phyloP scores from a whole-genome alignment of 2,888 invertebrate genomes.

The Amphipoea lucens region DNA sequence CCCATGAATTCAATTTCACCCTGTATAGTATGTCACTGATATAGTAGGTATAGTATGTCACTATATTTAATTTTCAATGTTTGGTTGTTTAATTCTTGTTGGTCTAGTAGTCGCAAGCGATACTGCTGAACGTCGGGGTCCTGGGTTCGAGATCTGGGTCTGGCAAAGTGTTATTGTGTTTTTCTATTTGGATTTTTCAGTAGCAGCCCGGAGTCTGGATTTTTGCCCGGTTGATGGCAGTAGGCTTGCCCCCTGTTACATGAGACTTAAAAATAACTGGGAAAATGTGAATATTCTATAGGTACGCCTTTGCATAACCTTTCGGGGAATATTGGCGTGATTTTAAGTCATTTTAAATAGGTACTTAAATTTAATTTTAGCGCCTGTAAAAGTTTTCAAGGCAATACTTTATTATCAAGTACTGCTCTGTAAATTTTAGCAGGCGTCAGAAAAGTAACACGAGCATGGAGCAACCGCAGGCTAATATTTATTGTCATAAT shows the following conservation, averaged over 20 bases:
- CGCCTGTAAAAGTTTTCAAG: not conserved
- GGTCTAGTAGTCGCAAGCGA: too few species aligned
- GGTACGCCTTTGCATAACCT: not conserved
- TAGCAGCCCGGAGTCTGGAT: not conserved
- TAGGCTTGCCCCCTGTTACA: not conserved
- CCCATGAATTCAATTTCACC: too few species aligned
- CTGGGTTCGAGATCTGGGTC: too few species aligned
- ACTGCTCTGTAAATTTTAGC: conserved; percentile 5
- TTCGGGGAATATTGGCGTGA: too few species aligned
- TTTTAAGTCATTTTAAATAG: not conserved
- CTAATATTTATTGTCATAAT: not conserved
- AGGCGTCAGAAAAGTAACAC: not conserved
- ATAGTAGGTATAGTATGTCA: too few species aligned
- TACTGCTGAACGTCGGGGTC: too few species aligned
- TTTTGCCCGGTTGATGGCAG: not conserved
- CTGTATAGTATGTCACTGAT: too few species aligned
- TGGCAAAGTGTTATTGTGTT: too few species aligned
- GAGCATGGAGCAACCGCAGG: not conserved
- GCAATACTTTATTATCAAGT: not conserved
- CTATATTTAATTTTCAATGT: too few species aligned
- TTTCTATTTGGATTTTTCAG: not conserved
- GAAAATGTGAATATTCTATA: not conserved
- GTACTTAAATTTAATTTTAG: too few species aligned
- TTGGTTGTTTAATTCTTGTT: too few species aligned
- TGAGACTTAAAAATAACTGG: not conserved